phyloP scores from a whole-genome alignment of 2,113 vertebrate species.

The Australoheros scitulus region DNA sequence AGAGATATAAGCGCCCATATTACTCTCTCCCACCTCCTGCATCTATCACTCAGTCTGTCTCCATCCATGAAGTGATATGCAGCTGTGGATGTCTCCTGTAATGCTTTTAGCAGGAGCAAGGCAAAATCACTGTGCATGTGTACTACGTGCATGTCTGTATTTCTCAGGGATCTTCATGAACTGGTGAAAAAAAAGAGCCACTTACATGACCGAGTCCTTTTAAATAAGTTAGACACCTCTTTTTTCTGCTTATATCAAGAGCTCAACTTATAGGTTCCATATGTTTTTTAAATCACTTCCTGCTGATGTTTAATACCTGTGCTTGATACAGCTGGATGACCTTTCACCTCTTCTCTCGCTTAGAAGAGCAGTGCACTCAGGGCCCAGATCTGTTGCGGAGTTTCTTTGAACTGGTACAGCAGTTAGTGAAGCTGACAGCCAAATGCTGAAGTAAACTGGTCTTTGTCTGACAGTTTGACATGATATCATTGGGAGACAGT shows the following conservation, averaged over 20 bases:
- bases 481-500: background rate
- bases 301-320: slow-evolving; percentile 14
- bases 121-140: slow-evolving; percentile 5
- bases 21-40: background rate
- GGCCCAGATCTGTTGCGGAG: background rate
- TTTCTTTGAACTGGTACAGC: slow-evolving; percentile 26
- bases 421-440: slow-evolving; percentile 10
- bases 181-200: background rate
- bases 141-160: background rate
- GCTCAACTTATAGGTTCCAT: slow-evolving; percentile 5
- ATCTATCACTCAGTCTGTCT: background rate
- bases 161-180: background rate
- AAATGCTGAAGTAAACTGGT: background rate
- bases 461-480: slow-evolving; percentile 29
- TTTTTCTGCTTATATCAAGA: slow-evolving; percentile 1
- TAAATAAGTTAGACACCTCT: background rate
- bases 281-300: slow-evolving; percentile 37
- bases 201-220: background rate
- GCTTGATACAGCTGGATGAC: slow-evolving; percentile 61
- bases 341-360: slow-evolving; percentile 44
- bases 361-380: background rate
- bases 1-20: slow-evolving; percentile 52
- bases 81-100: slow-evolving; percentile 43
- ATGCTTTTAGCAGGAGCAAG: slow-evolving; percentile 32
- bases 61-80: slow-evolving; percentile 43